Base-by-base conservation (phyloP, 2,113 vertebrate genomes). In the Hyaena hyaena region DNA sequence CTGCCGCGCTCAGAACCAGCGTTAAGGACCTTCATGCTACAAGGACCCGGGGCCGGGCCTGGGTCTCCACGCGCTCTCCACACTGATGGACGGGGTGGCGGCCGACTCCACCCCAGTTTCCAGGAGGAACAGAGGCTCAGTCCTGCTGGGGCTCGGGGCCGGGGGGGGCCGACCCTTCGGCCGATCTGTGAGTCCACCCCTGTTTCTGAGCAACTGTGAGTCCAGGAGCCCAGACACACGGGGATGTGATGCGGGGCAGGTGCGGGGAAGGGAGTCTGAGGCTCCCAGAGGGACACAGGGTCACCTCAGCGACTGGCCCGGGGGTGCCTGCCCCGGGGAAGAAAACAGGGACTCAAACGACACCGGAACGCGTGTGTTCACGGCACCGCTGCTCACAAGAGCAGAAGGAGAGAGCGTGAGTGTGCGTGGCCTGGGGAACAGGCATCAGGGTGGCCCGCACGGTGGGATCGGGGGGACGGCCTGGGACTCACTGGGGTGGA, bases 401-500 rank as follows among this genome's bases (percentile, higher is more conserved):
- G 58, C 66, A 3, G 2, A 8, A 14, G 15, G 21, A 10, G 0
- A 7, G 26, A 3, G 0, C 45, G 3, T 31, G 4, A 2, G 0
- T 0, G 16, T 1, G 39, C 53, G 1, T 2, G 0, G 2, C 4
- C 0, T 8, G 91, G 5, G 0, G 1, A 12, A 4, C 0, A 9
- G 5, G 9, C 21, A 2, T 1, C 0, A 2, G 0, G 86, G 43
- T 0, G 0, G 1, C 7, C 12, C 23, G 4, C 2, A 1, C 7
- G 0, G 2, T 0, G 15, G 45, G 4, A 2, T 1, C 0, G 1
- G 53, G 10, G 0, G 0, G 0, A 31, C 7, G 11, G 35, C 0
- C 65, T 0, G 17, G 71, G 45, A 16, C 7, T 0, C 0, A 0
- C 48, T 3, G 0, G 5, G 0, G 0, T 0, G 10, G 14, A 4